Conservation (phyloP, 2,113 vertebrate genomes). For the Sturnus vulgaris region DNA sequence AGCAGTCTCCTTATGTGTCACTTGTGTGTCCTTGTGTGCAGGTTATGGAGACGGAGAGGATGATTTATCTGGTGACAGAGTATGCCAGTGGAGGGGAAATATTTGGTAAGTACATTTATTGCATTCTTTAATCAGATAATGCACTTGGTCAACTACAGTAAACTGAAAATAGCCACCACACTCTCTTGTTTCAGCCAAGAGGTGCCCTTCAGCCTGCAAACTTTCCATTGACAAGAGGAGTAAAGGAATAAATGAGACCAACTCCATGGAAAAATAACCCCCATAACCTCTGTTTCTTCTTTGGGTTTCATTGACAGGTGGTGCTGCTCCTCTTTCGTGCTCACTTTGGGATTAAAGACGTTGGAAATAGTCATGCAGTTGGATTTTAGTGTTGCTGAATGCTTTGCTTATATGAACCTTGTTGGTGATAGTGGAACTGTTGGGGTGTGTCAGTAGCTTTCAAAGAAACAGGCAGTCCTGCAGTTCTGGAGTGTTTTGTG, state of each 20-base stretch:
- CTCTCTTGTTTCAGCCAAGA: background rate
- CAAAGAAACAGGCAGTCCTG: background rate
- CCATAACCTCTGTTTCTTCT: background rate
- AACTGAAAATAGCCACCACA: conserved; percentile 16
- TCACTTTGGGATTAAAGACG: background rate
- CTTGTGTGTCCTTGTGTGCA: conserved; percentile 69
- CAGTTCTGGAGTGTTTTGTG: background rate
- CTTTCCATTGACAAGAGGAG: background rate
- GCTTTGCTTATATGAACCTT: rapidly evolving
- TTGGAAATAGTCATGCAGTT: background rate
- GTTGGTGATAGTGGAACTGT: rapidly evolving
- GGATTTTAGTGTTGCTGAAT: background rate
- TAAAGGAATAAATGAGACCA: background rate
- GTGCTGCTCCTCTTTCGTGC: background rate
- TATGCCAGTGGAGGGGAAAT: conserved; percentile 99
- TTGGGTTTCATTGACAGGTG: background rate
- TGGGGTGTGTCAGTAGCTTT: background rate
- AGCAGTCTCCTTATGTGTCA: conserved; percentile 35
- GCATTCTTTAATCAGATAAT: conserved; percentile 61
- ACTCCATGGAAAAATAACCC: background rate
- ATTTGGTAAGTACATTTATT: conserved; percentile 86
- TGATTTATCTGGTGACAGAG: conserved; percentile 99
- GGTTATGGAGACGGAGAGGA: conserved; percentile 98
- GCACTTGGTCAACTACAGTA: background rate
- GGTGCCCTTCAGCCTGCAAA: conserved; percentile 12